phyloP scores from a whole-genome alignment of 2,113 vertebrate genomes.

The Pseudorhombus dupliciocellatus region DNA sequence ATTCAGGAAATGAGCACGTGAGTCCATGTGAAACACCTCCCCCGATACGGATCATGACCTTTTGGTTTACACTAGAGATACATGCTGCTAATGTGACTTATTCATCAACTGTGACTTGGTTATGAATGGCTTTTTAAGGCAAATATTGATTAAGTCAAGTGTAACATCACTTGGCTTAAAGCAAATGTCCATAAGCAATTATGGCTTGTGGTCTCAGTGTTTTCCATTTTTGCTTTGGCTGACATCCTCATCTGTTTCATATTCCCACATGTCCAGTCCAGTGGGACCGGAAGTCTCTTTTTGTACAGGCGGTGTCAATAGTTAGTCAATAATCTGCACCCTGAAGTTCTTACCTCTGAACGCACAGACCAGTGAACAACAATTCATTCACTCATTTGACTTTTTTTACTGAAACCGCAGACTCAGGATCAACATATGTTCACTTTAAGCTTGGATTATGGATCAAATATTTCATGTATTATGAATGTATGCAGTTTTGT shows the following conservation, averaged over 20 bases:
- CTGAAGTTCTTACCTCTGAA: slow-evolving; percentile 24
- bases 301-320: slow-evolving; percentile 49
- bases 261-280: slow-evolving; percentile 72
- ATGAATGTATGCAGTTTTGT: too few relatives aligned
- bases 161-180: slow-evolving; percentile 74
- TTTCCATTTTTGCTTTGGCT: slow-evolving; percentile 63
- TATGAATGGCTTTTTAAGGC: slow-evolving; percentile 77
- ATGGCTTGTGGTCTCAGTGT: slow-evolving; percentile 48
- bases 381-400: too few relatives aligned
- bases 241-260: slow-evolving; percentile 72
- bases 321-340: slow-evolving; percentile 45
- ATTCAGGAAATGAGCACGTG: slow-evolving; percentile 26
- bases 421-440: background rate
- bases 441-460: background rate
- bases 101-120: slow-evolving; percentile 72
- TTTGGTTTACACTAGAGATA: slow-evolving; percentile 61
- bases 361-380: background rate
- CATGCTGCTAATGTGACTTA: slow-evolving; percentile 48
- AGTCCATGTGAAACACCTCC: slow-evolving; percentile 11
- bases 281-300: slow-evolving; percentile 15
- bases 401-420: too few relatives aligned
- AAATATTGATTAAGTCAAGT: slow-evolving; percentile 80
- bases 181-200: slow-evolving; percentile 81
- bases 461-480: background rate
- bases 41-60: slow-evolving; percentile 54